Conservation (phyloP, 2,888 invertebrate species). For the Caenorhabditis becei region DNA sequence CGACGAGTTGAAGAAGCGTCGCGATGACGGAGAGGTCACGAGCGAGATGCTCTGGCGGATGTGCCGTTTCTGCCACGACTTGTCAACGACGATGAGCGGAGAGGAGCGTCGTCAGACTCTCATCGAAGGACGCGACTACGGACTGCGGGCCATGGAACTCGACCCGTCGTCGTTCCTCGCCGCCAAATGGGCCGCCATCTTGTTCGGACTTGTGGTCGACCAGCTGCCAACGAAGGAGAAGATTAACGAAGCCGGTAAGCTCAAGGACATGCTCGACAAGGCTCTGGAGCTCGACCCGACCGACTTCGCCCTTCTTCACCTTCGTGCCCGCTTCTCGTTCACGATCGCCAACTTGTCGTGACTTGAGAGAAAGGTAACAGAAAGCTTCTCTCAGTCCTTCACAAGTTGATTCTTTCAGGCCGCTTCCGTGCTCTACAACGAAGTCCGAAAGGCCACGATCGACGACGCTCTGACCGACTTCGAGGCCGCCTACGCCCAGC, state of each 20-base stretch:
- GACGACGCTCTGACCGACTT: slow-evolving; percentile 75
- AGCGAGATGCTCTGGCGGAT: slow-evolving; percentile 64
- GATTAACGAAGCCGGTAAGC: slow-evolving; percentile 77
- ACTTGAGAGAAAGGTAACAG: slow-evolving; percentile 73
- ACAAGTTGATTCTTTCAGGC: slow-evolving; percentile 59
- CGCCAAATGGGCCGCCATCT: slow-evolving; percentile 78
- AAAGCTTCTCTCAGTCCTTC: too few species aligned
- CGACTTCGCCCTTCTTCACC: slow-evolving; percentile 72
- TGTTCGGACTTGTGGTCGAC: slow-evolving; percentile 76
- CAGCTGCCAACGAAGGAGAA: slow-evolving; percentile 78
- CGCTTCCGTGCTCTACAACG: slow-evolving; percentile 69
- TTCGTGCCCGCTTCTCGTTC: slow-evolving; percentile 72
- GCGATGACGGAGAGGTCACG: slow-evolving; percentile 36
- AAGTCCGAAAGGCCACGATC: slow-evolving; percentile 71
- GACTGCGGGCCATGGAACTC: slow-evolving; percentile 49
- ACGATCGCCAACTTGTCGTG: slow-evolving; percentile 73
- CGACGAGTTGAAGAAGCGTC: slow-evolving; percentile 38
- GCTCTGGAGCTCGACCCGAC: slow-evolving; percentile 68
- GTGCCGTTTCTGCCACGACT: slow-evolving; percentile 64
- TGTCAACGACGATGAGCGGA: slow-evolving; percentile 49
- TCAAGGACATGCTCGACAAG: slow-evolving; percentile 79
- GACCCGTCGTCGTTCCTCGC: slow-evolving; percentile 71
- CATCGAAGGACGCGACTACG: slow-evolving; percentile 70
- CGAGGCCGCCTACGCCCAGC: slow-evolving; percentile 79
- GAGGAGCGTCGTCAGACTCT: slow-evolving; percentile 67